Evolutionary conservation across 2,888 invertebrate genomes (phyloP).

Genomic region (Ichneumon xanthorius): DNA sequence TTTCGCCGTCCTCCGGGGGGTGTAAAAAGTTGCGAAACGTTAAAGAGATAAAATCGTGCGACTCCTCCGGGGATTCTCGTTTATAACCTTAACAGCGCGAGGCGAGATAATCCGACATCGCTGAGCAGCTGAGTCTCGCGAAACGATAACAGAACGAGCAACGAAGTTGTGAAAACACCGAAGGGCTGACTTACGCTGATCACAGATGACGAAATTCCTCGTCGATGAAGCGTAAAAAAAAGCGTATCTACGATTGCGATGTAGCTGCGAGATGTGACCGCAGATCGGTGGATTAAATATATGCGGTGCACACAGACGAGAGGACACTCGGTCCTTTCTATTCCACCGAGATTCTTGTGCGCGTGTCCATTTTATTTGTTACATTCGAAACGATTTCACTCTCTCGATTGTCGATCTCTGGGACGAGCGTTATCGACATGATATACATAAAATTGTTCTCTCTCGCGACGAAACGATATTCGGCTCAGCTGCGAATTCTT

Average conservation of each 20-base stretch:
- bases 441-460: slow-evolving; percentile 10
- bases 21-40: background rate
- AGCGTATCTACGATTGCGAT: background rate
- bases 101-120: slow-evolving; percentile 12
- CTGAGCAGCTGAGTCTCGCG: background rate
- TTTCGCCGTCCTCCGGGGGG: background rate
- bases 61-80: background rate
- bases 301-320: background rate
- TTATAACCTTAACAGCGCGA: slow-evolving; percentile 35
- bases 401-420: slow-evolving; percentile 19
- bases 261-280: background rate
- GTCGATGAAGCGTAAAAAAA: background rate
- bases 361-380: slow-evolving; percentile 48
- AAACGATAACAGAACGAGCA: background rate
- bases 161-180: background rate
- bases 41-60: background rate
- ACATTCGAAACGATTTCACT: slow-evolving; percentile 51
- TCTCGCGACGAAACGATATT: background rate
- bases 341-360: slow-evolving; percentile 29
- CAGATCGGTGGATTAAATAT: slow-evolving; percentile 17
- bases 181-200: slow-evolving; percentile 37
- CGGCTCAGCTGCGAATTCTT: background rate
- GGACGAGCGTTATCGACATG: slow-evolving; percentile 28
- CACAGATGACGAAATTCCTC: background rate
- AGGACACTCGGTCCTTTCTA: slow-evolving; percentile 21